Evolutionary conservation across 2,797 vertebrate species (phyloP), one percentile per base, ranked within the genome.

Genomic region (Cryptoprocta ferox): DNA sequence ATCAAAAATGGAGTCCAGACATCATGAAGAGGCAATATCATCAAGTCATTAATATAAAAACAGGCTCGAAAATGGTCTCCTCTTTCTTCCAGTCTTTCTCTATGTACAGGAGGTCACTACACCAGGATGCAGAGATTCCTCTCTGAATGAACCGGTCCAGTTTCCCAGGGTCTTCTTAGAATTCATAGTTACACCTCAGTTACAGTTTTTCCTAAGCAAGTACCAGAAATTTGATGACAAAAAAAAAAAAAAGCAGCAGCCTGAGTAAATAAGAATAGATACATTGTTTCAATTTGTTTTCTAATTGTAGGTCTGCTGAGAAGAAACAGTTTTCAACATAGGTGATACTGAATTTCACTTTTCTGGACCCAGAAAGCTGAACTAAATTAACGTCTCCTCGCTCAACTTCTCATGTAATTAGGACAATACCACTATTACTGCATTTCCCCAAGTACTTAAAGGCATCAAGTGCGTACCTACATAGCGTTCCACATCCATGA

Each of bases 401-500:
- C 39, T 90, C 30, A 61, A 86, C 28, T 70, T 70, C 71, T 71
- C 73, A 78, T 63, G 73, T 16, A 26, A 28, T 50, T 18, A 82
- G 63, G 16, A 81, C 30, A 75, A 8, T 12, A 53, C 35, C 48
- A 83, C 53, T 92, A 80, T 71, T 71, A 59, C 63, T 37, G 0
- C 70, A 15, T 56, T 85, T 93, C 66, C 35, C 78, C 45, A 68
- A 86, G 84, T 32, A 96, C 80, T 97, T 97, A 16, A 86, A 45
- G 94, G n/a, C 90, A 91, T 53, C 80, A 86, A 96, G 93, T 98
- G 97, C 99, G 99, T 99, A 99, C 99, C 99, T 88, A 99, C 99
- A 93, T 99, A 99, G 96, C 98, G 99, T 99, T 99, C 99, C 98
- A 99, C 99, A 95, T 99, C 99, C 98, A 98, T 99, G 97, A 99